Percentiles rank a stretch among this genome's conserved stretches.
Conservation (phyloP, 2,888 invertebrate genomes). For the Macaria liturata region DNA sequence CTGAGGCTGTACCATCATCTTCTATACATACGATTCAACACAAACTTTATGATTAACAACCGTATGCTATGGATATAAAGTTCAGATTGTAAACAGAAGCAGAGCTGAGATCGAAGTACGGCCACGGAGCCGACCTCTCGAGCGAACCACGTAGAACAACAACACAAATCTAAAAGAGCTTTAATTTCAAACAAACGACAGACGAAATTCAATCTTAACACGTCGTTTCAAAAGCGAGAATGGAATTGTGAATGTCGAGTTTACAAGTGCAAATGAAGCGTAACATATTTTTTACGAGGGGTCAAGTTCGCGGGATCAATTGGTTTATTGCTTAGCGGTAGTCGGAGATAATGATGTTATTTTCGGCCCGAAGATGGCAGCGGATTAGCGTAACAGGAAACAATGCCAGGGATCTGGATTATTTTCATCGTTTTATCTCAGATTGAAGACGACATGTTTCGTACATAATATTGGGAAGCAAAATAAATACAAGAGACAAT, state of each 20-base stretch:
- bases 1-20: slow-evolving; percentile 23
- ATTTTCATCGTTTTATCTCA: too few relatives aligned
- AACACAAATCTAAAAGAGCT: slow-evolving; percentile 18
- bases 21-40: too few relatives aligned
- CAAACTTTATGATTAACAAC: too few relatives aligned
- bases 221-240: background rate
- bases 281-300: slow-evolving; percentile 56
- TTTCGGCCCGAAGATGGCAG: slow-evolving; percentile 35
- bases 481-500: too few relatives aligned
- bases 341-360: slow-evolving; percentile 38
- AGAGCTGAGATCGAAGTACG: too few relatives aligned
- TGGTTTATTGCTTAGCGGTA: slow-evolving; percentile 53
- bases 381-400: slow-evolving; percentile 7
- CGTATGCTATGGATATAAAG: too few relatives aligned
- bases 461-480: too few relatives aligned
- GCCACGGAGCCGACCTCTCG: background rate
- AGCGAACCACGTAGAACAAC: slow-evolving; percentile 25
- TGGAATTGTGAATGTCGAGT: slow-evolving; percentile 5
- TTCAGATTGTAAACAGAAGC: too few relatives aligned
- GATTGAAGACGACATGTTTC: too few relatives aligned
- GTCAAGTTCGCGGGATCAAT: slow-evolving; percentile 70
- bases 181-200: background rate
- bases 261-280: slow-evolving; percentile 46
- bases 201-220: slow-evolving; percentile 4
- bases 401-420: too few relatives aligned